Base-by-base conservation (phyloP, 2,888 invertebrate species). In the Callimorpha dominula region DNA sequence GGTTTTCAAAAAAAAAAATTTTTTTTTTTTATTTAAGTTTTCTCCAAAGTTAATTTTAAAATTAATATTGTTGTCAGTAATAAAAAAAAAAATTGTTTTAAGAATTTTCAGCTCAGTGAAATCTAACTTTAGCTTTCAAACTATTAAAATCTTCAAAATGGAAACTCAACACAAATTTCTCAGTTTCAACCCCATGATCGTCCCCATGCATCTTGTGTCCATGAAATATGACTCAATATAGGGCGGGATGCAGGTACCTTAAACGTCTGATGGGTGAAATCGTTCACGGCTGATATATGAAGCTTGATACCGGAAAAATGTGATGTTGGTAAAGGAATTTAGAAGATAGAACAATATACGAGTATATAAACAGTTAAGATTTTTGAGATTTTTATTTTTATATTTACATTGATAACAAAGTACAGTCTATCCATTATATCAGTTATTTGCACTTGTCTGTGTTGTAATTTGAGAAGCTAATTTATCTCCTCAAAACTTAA, bases 181-280 rank as follows among this genome's bases (percentile, higher is more conserved):
- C 14, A 77, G 69, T 73, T 74, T 68, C 76, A 70, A 79, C 76
- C 74, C 76, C 57, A 70, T 71, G 77, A 77, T 79, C 70, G 74
- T 71, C 60, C 60, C 82, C 77, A 83, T 83, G 84, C 82, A 81
- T 81, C 84, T 83, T 83, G 57, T 70, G 62, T 57, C 66, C 84
- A 83, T 83, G 84, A 83, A 78, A 80, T 81, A 83, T 83, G 74
- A 77, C 80, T 73, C 84, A 80, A 83, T 83, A 83, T 81, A 83
- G 73, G 70, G 75, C 68, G 63, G 68, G 17, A 52, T 71, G 70
- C 73, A 77, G 79, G 75, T 81, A 82, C 84, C 84, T 77, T 83
- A 74, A 75, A 68, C 52, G 73, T 64, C 72, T 81, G 84, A 81
- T 78, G 74, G 81, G 57, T 67, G 68, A 77, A 83, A 82, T 82